Evolutionary conservation across 2,113 vertebrate species (phyloP).

Genomic region (Aramus guarauna): DNA sequence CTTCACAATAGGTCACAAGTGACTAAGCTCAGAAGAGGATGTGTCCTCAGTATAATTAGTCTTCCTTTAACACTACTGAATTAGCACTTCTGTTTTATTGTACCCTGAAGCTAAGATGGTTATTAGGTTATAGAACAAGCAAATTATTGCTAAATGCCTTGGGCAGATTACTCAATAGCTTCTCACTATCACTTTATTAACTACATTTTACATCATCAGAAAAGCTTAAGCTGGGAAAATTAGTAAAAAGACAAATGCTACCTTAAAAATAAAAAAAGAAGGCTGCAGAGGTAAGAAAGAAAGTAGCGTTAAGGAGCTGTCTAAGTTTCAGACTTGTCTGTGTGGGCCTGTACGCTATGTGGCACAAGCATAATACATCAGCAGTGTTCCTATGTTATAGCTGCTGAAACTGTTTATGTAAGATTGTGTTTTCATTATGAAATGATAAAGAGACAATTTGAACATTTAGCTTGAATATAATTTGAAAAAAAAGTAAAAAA

Average conservation of each 20-base stretch:
- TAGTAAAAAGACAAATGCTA: not conserved
- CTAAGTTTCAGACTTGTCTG: not conserved
- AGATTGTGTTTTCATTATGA: not conserved
- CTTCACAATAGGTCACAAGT: constrained; percentile 45
- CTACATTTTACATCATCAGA: not conserved
- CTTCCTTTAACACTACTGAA: constrained; percentile 64
- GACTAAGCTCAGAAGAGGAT: constrained; percentile 56
- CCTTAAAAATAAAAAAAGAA: not conserved
- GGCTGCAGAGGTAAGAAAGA: not conserved
- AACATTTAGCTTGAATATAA: not conserved
- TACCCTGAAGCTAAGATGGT: constrained; percentile 57
- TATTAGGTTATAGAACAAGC: constrained; percentile 71
- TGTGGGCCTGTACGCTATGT: not conserved
- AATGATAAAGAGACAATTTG: not conserved
- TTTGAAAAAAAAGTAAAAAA: not conserved
- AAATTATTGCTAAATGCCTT: constrained; percentile 64
- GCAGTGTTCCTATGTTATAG: not conserved
- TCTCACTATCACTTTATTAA: constrained; percentile 48
- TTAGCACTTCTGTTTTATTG: constrained; percentile 66
- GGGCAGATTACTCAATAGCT: constrained; percentile 49
- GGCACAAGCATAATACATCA: not conserved
- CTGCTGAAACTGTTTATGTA: not conserved
- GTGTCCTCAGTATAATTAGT: constrained; percentile 61
- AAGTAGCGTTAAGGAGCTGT: not conserved
- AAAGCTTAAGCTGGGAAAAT: not conserved